Base-by-base conservation (phyloP, 2,113 vertebrate species). In the Pachypanchax playfairii region DNA sequence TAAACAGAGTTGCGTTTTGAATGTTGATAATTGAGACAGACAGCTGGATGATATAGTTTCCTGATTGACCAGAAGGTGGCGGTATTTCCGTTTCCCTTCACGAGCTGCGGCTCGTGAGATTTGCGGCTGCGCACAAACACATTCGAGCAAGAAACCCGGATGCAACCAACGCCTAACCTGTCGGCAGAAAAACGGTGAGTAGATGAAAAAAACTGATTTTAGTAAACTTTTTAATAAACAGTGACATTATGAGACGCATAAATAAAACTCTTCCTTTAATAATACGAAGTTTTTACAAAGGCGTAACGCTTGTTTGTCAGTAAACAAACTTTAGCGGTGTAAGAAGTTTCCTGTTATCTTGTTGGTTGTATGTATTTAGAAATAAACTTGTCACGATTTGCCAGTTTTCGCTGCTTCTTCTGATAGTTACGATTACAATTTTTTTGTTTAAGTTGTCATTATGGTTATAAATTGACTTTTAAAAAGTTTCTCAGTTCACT, bases 161-260 rank as follows among this genome's bases (percentile, higher is more conserved):
- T 91, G 90, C 87, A 91, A 93, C 92, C 92, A 93, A 93, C 92
- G 92, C 92, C 92, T 92, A 91, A 88, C 89, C 86, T 85, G 85
- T 77, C 51, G 67, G 73, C 85, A 84, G 79, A 86, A 88, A 83
- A 89, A 89, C 87, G 85, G 92, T 92, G 68, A 92, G 90, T 82
- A 43, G 38, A 85, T 73, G 58, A 63, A 51, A 73, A 66, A 86
- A 43, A 46, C 22, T 51, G 6, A 10, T 15, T 25, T 39, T 3
- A 76, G 73, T 38, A 33, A 9, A 18, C 13, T 65, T 4, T 50
- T 54, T 59, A 2, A 2, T 55, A 0, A 0, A 14, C 26, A 3
- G 11, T 33, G 53, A 31, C 8, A 43, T 4, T n/a, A 3, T 0
- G 25, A 6, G 42, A 60, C 36, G 54, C 0, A 1, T 2, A 8